phyloP scores from a whole-genome alignment of 2,888 invertebrate genomes.

The Drosophila limbata region DNA sequence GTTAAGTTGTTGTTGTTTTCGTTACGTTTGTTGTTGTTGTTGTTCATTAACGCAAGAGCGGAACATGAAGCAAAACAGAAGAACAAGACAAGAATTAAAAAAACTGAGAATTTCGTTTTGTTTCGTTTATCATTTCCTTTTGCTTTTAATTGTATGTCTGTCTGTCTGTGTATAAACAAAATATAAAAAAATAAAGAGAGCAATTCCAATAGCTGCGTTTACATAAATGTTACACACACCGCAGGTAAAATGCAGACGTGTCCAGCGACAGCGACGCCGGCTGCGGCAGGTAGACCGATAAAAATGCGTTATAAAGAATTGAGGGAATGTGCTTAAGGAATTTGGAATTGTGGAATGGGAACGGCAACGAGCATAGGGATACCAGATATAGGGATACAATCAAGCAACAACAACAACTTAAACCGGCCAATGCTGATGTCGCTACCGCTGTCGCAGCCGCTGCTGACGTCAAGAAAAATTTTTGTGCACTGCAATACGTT shows the following conservation, averaged over 20 bases:
- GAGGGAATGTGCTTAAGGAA: constrained; percentile 38
- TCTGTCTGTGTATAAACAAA: constrained; percentile 25
- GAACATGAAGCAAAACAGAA: constrained; percentile 32
- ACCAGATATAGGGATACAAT: constrained; percentile 20
- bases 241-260: constrained; percentile 66
- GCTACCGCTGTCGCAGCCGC: constrained; percentile 30
- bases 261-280: constrained; percentile 37
- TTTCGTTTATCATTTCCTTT: constrained; percentile 39
- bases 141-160: constrained; percentile 19
- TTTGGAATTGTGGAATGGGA: constrained; percentile 31
- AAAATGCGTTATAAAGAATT: constrained; percentile 16
- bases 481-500: constrained; percentile 65
- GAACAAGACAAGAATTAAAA: constrained; percentile 34
- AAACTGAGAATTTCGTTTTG: constrained; percentile 52
- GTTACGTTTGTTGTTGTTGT: constrained; percentile 21
- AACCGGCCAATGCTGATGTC: constrained; percentile 43
- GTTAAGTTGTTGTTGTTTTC: constrained; percentile 28
- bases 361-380: constrained; percentile 23
- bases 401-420: constrained; percentile 39
- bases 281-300: constrained; percentile 55
- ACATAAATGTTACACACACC: constrained; percentile 16
- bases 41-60: constrained; percentile 32
- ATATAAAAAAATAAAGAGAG: constrained; percentile 41
- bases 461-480: constrained; percentile 62
- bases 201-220: constrained; percentile 50